These are phyloP conservation scores for Chrysocyon brachyurus DNA, from an alignment of 2,797 vertebrate genomes.

Conservation along the genomic window DNA sequence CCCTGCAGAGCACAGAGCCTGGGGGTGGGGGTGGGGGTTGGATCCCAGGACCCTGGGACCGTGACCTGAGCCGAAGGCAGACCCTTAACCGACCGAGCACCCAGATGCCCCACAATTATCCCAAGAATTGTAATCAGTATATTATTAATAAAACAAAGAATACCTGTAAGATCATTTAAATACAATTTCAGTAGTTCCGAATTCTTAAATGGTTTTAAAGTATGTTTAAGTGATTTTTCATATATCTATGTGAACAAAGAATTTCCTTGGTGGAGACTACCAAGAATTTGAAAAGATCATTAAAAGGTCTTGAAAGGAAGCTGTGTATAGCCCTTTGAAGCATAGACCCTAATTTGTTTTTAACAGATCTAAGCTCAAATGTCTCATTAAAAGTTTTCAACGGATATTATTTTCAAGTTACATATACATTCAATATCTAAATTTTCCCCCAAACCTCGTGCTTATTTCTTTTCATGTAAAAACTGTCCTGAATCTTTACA, in stretches of 20 bases:
- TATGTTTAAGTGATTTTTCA: neutral
- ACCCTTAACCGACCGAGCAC: too few relatives aligned
- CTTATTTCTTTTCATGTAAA: neutral
- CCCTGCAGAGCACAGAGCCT: too few relatives aligned
- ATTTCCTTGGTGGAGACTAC: neutral
- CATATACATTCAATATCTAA: neutral
- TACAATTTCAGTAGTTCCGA: neutral
- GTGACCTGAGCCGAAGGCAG: too few relatives aligned
- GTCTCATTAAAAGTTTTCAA: neutral
- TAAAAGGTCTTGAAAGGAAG: neutral
- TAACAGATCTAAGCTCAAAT: neutral
- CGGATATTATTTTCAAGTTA: neutral
- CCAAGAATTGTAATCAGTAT: neutral
- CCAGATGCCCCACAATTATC: neutral
- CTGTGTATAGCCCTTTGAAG: neutral
- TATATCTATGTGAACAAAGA: neutral
- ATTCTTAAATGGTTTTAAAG: slow-evolving; percentile 30
- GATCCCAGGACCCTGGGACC: too few relatives aligned
- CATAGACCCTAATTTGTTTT: neutral
- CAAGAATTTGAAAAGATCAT: slow-evolving; percentile 14
- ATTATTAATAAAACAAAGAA: neutral
- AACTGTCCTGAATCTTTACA: neutral
- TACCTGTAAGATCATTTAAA: neutral
- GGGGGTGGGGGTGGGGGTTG: too few relatives aligned
- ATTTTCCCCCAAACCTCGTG: neutral